These are phyloP conservation scores for Girardia tigrina DNA, from an alignment of 2,888 invertebrate species.

Conservation along the genomic window DNA sequence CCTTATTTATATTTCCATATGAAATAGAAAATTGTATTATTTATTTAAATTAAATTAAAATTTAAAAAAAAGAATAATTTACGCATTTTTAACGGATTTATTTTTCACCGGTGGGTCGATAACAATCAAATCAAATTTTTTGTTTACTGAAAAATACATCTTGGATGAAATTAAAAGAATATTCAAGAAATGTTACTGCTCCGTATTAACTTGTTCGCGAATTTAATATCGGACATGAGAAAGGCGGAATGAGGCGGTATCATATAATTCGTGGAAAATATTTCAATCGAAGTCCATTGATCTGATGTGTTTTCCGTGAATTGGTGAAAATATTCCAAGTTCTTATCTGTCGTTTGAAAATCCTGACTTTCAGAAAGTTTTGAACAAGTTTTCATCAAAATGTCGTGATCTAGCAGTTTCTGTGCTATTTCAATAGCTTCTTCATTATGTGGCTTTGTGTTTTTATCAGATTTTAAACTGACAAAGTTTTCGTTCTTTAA, in stretches of 20 bases:
- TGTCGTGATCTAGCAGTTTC: neutral
- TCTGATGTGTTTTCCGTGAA: neutral
- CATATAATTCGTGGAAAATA: neutral
- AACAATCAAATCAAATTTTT: conserved; percentile 63
- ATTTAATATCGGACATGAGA: neutral
- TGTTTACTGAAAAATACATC: conserved; percentile 38
- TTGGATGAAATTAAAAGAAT: neutral
- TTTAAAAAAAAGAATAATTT: conserved; percentile 38
- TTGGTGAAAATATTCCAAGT: neutral
- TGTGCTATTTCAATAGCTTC: neutral
- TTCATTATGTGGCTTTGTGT: no score
- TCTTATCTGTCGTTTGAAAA: neutral
- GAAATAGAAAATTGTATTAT: no score
- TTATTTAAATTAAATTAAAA: no score
- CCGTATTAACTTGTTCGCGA: neutral
- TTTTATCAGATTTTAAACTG: no score
- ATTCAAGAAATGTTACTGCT: neutral
- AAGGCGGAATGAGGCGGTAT: neutral
- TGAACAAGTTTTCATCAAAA: neutral
- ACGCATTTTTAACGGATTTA: conserved; percentile 64
- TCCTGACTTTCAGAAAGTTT: neutral
- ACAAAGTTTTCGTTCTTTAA: no score
- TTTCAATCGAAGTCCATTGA: neutral
- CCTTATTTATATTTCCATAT: no score
- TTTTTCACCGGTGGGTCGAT: conserved; percentile 94